Percentiles rank a stretch among this genome's conserved stretches.
These are phyloP conservation scores for Turritopsis dohrnii DNA, from an alignment of 30 jellyfish, hydroid and myxozoan species.

Conservation along the genomic window DNA sequence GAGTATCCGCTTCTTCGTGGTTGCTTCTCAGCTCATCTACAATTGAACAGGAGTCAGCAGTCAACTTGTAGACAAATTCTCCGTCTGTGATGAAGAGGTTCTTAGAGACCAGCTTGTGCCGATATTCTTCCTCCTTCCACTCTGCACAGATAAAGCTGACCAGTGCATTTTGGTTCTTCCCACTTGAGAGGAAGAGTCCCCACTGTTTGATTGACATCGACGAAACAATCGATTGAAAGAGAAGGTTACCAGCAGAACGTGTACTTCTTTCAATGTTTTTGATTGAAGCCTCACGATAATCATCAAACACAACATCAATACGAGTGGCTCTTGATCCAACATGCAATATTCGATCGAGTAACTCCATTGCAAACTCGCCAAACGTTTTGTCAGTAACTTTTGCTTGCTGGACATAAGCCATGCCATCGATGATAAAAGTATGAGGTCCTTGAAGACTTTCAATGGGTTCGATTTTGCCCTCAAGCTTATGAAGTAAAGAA, in stretches of 20 bases:
- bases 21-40: constrained; percentile 12
- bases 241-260: not conserved
- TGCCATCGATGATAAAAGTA: constrained; percentile 5
- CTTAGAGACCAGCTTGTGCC: constrained; percentile 9
- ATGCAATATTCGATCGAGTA: not conserved
- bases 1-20: constrained; percentile 42
- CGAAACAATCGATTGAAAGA: not conserved
- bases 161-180: constrained; percentile 25
- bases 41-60: not conserved
- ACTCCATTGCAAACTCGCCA: not conserved
- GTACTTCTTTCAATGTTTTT: constrained; percentile 17
- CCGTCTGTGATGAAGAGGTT: not conserved
- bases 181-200: constrained; percentile 32
- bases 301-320: constrained; percentile 25
- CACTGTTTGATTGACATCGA: constrained; percentile 36
- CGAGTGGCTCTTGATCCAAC: not conserved
- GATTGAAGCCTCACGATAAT: constrained; percentile 12
- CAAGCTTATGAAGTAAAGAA: constrained; percentile 11
- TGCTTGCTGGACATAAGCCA: no score
- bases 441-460: not conserved
- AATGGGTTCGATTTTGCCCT: no score
- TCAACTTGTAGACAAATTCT: not conserved
- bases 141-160: constrained; percentile 20
- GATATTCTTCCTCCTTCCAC: constrained; percentile 33
- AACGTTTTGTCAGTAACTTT: no score